Evolutionary conservation across 2,797 vertebrate species (phyloP).

Genomic region (Pampus argenteus): DNA sequence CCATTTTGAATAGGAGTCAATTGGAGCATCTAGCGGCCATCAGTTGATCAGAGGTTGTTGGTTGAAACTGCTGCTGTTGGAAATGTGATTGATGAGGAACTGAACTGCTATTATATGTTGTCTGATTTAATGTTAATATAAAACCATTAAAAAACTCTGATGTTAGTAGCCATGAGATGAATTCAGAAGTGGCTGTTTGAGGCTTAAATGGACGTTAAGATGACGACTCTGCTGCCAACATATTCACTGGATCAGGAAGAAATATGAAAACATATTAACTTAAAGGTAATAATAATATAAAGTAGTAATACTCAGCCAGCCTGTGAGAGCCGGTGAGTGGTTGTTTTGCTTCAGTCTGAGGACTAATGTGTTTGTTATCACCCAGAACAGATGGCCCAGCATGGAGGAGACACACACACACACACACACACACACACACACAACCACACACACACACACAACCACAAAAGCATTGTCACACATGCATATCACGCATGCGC

Average conservation of each 20-base stretch:
- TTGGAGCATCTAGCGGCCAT: too few species aligned
- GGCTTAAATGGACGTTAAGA: conserved; percentile 31
- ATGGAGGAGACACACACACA: conserved; percentile 30
- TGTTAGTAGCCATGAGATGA: conserved; percentile 1
- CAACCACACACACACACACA: conserved; percentile 11
- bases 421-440: conserved; percentile 11
- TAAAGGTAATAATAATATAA: conserved; percentile 44
- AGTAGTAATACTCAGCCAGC: conserved; percentile 32
- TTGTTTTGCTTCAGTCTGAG: conserved; percentile 53
- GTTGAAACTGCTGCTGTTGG: neutral
- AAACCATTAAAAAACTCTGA: neutral
- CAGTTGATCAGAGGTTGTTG: neutral
- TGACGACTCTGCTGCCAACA: conserved; percentile 6
- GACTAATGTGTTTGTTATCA: conserved; percentile 71
- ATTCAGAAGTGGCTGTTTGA: neutral
- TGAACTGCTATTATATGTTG: too few species aligned
- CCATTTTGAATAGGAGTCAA: too few species aligned
- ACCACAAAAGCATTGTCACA: neutral
- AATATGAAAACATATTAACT: conserved; percentile 39
- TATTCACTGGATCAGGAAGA: conserved; percentile 25
- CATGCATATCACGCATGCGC: neutral
- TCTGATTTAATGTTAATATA: too few species aligned
- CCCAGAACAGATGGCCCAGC: conserved; percentile 63
- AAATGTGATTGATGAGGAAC: neutral
- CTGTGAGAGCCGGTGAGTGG: conserved; percentile 25